Conservation (phyloP, 2,888 invertebrate species). For the Falcaria lacertinaria region DNA sequence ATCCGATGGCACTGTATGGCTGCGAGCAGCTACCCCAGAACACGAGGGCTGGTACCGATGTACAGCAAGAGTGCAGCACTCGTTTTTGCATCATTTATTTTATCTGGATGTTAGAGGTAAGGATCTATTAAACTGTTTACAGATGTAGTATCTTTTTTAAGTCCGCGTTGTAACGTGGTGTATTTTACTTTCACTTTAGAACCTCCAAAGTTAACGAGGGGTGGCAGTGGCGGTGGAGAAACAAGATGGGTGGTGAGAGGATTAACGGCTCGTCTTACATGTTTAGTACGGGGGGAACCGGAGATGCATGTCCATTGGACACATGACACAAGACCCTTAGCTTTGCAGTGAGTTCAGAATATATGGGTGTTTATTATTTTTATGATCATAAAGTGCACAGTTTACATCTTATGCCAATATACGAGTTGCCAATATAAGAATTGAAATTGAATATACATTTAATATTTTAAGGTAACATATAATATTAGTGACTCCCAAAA, state of each 20-base stretch:
- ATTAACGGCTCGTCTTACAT: conserved; percentile 79
- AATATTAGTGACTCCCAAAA: too few relatives aligned
- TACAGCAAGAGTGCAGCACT: conserved; percentile 82
- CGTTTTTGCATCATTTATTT: conserved; percentile 65
- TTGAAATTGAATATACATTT: too few relatives aligned
- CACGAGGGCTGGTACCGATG: conserved; percentile 93
- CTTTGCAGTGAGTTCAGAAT: conserved; percentile 57
- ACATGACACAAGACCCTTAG: conserved; percentile 64
- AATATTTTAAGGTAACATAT: too few relatives aligned
- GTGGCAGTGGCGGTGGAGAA: conserved; percentile 54
- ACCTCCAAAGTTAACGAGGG: conserved; percentile 58
- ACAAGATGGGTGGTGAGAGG: conserved; percentile 70
- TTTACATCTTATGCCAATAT: too few relatives aligned
- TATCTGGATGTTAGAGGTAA: conserved; percentile 69
- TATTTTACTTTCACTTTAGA: conserved; percentile 33
- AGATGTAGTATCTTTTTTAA: not conserved
- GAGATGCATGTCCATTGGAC: conserved; percentile 81
- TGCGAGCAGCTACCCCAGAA: conserved; percentile 85
- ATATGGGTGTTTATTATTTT: not conserved
- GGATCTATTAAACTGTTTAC: conserved; percentile 2
- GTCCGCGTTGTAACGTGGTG: not conserved
- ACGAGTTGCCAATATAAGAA: too few relatives aligned
- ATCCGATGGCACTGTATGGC: conserved; percentile 86
- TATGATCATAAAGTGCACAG: too few relatives aligned
- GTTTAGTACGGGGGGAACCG: conserved; percentile 81